Conservation (phyloP, 2,797 vertebrate genomes). For the Falco rusticolus region DNA sequence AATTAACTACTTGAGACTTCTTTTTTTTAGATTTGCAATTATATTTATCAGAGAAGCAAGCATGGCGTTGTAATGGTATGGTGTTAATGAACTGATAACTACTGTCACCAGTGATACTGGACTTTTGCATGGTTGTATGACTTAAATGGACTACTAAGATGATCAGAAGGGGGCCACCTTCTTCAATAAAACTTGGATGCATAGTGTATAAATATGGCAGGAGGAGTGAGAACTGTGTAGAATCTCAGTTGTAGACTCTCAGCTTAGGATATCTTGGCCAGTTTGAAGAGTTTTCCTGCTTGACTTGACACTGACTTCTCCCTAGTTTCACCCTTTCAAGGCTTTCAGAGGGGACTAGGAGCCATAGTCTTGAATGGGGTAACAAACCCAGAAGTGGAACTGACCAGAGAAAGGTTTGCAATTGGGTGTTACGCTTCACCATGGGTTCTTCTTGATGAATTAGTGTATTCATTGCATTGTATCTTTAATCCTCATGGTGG, state of each 20-base stretch:
- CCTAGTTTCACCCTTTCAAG: background rate
- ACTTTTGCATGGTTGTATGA: background rate
- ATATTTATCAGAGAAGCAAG: background rate
- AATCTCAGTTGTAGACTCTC: background rate
- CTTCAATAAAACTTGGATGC: background rate
- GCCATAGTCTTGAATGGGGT: background rate
- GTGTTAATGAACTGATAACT: background rate
- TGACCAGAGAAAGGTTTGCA: background rate
- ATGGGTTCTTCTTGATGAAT: background rate
- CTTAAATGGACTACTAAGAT: background rate
- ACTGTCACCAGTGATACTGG: background rate
- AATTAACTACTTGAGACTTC: background rate
- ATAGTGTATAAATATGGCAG: background rate
- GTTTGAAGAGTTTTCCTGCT: background rate
- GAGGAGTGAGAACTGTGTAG: background rate
- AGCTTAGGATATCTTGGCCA: background rate
- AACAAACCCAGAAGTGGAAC: background rate
- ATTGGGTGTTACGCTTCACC: background rate
- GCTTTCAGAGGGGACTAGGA: background rate
- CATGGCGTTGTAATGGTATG: background rate
- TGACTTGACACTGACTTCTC: background rate
- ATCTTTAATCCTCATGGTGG: conserved; percentile 56
- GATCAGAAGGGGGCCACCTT: background rate
- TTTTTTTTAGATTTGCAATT: background rate
- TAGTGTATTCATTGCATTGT: background rate